These are phyloP conservation scores for Drosophila borealis DNA, from an alignment of 2,888 invertebrate species.

Conservation along the genomic window DNA sequence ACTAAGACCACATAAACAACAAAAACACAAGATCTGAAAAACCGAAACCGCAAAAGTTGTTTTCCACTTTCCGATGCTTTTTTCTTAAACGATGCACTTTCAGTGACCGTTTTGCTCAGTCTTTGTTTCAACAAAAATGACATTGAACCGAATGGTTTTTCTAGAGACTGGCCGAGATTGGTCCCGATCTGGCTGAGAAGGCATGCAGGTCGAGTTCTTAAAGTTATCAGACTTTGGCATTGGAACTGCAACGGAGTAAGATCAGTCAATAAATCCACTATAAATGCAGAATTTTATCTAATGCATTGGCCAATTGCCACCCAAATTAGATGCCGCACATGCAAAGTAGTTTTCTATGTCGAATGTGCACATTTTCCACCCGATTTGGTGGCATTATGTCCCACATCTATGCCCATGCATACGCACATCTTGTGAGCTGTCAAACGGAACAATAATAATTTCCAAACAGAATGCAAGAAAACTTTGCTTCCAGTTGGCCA, in stretches of 20 bases:
- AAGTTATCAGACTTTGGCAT: slow-evolving; percentile 30
- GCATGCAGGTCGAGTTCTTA: slow-evolving; percentile 30
- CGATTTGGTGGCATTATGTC: slow-evolving; percentile 59
- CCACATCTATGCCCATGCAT: slow-evolving; percentile 45
- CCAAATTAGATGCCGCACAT: slow-evolving; percentile 7
- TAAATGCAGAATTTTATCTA: background rate
- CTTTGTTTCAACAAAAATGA: slow-evolving; percentile 54
- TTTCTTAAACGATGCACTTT: slow-evolving; percentile 47
- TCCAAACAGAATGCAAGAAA: slow-evolving; percentile 44
- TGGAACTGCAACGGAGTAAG: slow-evolving; percentile 16
- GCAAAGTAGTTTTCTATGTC: slow-evolving; percentile 68
- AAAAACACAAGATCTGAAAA: slow-evolving; percentile 21
- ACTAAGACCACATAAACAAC: slow-evolving; percentile 32
- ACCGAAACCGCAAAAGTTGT: slow-evolving; percentile 67
- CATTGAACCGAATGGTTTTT: slow-evolving; percentile 57
- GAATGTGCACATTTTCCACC: slow-evolving; percentile 33
- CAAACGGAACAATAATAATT: slow-evolving; percentile 77
- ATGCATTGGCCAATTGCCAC: background rate
- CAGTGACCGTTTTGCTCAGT: slow-evolving; percentile 29
- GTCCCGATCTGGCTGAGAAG: slow-evolving; percentile 35
- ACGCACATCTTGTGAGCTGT: slow-evolving; percentile 72
- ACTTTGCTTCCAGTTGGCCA: slow-evolving; percentile 41
- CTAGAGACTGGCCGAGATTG: slow-evolving; percentile 13
- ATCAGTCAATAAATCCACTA: background rate
- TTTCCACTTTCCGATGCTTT: slow-evolving; percentile 45